Conservation (phyloP, 92 coral and sea anemone species). For the Phenganax subtilis region DNA sequence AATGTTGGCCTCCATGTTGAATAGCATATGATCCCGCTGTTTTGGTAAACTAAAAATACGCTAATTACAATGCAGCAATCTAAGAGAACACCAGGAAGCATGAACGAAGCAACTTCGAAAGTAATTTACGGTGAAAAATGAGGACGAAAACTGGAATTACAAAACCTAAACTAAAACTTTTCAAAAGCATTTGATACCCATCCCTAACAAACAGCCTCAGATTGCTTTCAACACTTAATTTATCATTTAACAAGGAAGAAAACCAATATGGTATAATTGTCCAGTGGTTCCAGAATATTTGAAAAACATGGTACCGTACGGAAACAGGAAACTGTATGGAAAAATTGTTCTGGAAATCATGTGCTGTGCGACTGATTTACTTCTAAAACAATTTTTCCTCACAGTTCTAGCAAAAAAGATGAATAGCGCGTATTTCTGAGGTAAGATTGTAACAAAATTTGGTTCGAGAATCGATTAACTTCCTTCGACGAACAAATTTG, state of each 20-base stretch:
- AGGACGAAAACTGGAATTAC: background rate
- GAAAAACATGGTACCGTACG: background rate
- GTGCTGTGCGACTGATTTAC: background rate
- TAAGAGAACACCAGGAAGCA: slow-evolving; percentile 6
- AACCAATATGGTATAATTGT: background rate
- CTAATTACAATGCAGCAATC: slow-evolving; percentile 8
- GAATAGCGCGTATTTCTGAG: too few relatives aligned
- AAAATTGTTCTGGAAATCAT: background rate
- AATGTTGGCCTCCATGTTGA: background rate
- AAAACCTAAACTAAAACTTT: background rate
- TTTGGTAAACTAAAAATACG: background rate
- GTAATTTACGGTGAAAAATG: background rate
- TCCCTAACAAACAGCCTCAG: background rate
- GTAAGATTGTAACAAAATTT: too few relatives aligned
- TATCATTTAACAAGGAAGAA: background rate
- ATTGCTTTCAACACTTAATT: slow-evolving; percentile 4
- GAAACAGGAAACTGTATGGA: background rate
- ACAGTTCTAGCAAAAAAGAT: background rate
- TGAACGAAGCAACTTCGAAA: slow-evolving; percentile 12
- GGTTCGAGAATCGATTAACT: too few relatives aligned
- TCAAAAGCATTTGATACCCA: slow-evolving; percentile 11
- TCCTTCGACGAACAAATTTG: too few relatives aligned
- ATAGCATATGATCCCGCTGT: background rate
- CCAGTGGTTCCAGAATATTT: background rate
- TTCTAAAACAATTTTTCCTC: background rate